Conservation (phyloP, 2,113 vertebrate species). For the Muntiacus muntjak region DNA sequence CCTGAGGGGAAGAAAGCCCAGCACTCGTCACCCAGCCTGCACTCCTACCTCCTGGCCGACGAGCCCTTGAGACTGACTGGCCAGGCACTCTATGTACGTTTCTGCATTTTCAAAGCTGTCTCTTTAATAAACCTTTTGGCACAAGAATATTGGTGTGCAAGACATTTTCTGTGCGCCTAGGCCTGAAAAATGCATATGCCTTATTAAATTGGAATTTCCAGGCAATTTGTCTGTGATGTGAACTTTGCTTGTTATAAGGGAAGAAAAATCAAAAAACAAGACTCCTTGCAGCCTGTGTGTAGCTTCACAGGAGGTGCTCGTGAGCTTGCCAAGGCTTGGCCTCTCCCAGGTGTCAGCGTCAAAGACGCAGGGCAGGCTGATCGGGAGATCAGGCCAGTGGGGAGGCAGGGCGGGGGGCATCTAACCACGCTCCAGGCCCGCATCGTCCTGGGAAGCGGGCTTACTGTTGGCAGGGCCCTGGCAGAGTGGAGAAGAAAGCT, state of each 20-base stretch:
- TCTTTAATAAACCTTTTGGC: slow-evolving; percentile 49
- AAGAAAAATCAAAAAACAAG: slow-evolving; percentile 46
- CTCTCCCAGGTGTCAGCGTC: neutral
- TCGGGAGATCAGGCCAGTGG: neutral
- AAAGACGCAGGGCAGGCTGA: neutral
- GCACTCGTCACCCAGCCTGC: accelerated
- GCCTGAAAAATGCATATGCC: slow-evolving; percentile 49
- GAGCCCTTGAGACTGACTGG: neutral
- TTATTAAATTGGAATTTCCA: slow-evolving; percentile 71
- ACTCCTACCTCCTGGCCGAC: neutral
- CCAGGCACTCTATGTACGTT: neutral
- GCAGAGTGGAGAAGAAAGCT: neutral
- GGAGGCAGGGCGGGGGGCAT: accelerated
- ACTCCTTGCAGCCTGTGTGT: neutral
- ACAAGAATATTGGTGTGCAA: slow-evolving; percentile 33
- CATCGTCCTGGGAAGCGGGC: neutral
- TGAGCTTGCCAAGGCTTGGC: neutral
- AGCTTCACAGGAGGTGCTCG: neutral
- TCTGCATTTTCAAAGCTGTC: slow-evolving; percentile 55
- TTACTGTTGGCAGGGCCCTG: neutral
- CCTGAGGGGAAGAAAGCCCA: neutral
- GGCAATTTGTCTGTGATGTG: slow-evolving; percentile 71
- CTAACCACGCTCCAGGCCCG: accelerated
- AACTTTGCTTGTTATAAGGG: slow-evolving; percentile 61
- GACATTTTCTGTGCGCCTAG: slow-evolving; percentile 47